These are phyloP conservation scores for Cepaea nemoralis DNA, from an alignment of 1,140 invertebrate species.

Conservation along the genomic window DNA sequence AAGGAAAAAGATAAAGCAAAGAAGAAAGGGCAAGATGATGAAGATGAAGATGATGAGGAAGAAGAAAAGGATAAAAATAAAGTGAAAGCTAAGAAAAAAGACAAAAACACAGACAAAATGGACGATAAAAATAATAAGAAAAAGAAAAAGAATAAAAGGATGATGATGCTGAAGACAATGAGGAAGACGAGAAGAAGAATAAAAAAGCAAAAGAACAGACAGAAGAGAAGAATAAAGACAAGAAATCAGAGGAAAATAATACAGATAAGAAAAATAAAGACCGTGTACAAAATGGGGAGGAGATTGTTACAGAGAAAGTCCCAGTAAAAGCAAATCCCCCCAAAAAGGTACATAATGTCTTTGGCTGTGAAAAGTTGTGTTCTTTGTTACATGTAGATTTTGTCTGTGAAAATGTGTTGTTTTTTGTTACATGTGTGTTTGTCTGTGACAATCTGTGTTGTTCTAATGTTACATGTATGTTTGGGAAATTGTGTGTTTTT, in stretches of 20 bases:
- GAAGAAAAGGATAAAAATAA: slow-evolving; percentile 14
- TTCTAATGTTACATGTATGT: too few species aligned
- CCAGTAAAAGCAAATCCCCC: too few species aligned
- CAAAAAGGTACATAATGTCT: too few species aligned
- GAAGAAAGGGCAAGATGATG: slow-evolving; percentile 13
- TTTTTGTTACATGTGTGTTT: too few species aligned
- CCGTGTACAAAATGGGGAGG: too few species aligned
- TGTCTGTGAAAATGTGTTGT: too few species aligned
- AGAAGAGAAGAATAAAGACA: slow-evolving; percentile 5
- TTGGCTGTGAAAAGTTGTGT: too few species aligned
- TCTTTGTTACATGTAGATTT: too few species aligned
- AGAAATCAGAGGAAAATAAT: slow-evolving; percentile 19
- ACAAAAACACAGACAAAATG: neutral
- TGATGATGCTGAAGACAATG: slow-evolving; percentile 1
- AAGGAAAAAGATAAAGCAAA: slow-evolving; percentile 10
- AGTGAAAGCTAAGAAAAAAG: slow-evolving; percentile 11
- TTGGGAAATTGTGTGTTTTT: too few species aligned
- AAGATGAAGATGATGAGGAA: slow-evolving; percentile 16
- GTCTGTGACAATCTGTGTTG: too few species aligned
- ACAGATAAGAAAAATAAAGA: neutral
- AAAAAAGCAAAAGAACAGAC: neutral
- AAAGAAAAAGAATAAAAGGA: slow-evolving; percentile 8
- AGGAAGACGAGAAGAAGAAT: slow-evolving; percentile 14
- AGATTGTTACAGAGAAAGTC: too few species aligned
- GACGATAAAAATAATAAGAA: slow-evolving; percentile 13